Base-by-base conservation (phyloP, 1,140 invertebrate genomes). In the Oryzaephilus surinamensis region DNA sequence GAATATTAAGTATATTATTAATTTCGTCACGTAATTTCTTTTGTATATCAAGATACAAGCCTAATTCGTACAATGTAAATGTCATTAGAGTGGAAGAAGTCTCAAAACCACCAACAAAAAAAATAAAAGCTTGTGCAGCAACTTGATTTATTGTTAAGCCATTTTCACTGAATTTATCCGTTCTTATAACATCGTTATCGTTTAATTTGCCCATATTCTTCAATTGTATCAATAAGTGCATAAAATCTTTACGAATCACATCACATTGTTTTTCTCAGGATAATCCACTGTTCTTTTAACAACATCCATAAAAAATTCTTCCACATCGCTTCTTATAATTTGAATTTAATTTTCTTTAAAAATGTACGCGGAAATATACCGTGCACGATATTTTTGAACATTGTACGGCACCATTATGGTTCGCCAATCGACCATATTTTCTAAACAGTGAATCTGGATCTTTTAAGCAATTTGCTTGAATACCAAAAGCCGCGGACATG, bases 1-100 rank as follows among this genome's bases (percentile, higher is more conserved):
- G 54, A 38, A 61, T 61, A 4, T 44, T 32, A 1, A 73, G 19
- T 13, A 69, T 62, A 3, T 47, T 26, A 10, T 60, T 50, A 0
- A 72, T 62, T 50, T 73, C 67, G 3, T 58, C 28, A n/a, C 65
- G 54, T 2, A 79, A 45, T 21, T 60, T 66, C 4, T 70, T 19
- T 20, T 46, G 78, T 3, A 73, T 46, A 8, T 36, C 21, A 0
- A 55, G 51, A 2, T 34, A 12, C 0, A 71, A 60, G 0, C 82
- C 73, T 32, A 89, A 52, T 49, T 78, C 73, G 45, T 79, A 73
- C 0, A 81, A 51, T 6, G 70, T 63, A 48, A 76, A 79, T 0
- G 72, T 60, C 36, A 87, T 72, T 1, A 75, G 69, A 3, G 73
- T 75, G 0, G 81, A 77, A 0, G 43, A 23, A 0, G 74, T 76